Conservation (phyloP, 1,140 invertebrate genomes). For the Tetraneura akinire region DNA sequence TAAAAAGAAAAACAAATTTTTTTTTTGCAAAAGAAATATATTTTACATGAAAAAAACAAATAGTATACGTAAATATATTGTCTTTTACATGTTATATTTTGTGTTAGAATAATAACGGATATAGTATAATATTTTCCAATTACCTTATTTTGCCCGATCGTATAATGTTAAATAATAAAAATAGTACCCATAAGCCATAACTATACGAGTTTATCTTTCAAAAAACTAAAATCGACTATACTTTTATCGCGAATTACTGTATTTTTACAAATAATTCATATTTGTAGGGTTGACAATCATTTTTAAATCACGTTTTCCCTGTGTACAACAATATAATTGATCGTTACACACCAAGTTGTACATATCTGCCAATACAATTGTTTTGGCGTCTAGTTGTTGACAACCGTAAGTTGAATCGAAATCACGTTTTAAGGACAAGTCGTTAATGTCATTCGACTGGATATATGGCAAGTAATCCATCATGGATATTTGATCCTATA, state of each 20-base stretch:
- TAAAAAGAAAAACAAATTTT: too few species aligned
- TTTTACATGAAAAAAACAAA: too few species aligned
- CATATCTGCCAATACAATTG: constrained; percentile 6
- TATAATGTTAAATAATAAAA: too few species aligned
- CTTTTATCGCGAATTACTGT: not conserved
- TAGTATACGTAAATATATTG: too few species aligned
- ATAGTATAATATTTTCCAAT: too few species aligned
- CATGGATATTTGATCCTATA: constrained; percentile 11
- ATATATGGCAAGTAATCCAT: constrained; percentile 23
- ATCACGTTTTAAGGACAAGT: not conserved
- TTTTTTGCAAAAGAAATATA: too few species aligned
- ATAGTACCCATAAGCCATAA: not conserved
- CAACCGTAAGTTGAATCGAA: not conserved
- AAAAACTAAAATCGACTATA: not conserved
- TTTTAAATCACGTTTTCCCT: not conserved
- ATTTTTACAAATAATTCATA: not conserved
- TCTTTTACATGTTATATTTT: too few species aligned
- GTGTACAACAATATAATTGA: constrained; percentile 42
- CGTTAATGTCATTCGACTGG: not conserved
- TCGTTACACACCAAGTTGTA: constrained; percentile 36
- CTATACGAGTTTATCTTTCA: too few species aligned
- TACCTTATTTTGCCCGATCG: too few species aligned
- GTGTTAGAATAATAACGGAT: too few species aligned
- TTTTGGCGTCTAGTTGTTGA: constrained; percentile 41
- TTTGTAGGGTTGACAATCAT: not conserved